Evolutionary conservation across 2,888 invertebrate species (phyloP).

Genomic region (Pristionchus maxplancki): DNA sequence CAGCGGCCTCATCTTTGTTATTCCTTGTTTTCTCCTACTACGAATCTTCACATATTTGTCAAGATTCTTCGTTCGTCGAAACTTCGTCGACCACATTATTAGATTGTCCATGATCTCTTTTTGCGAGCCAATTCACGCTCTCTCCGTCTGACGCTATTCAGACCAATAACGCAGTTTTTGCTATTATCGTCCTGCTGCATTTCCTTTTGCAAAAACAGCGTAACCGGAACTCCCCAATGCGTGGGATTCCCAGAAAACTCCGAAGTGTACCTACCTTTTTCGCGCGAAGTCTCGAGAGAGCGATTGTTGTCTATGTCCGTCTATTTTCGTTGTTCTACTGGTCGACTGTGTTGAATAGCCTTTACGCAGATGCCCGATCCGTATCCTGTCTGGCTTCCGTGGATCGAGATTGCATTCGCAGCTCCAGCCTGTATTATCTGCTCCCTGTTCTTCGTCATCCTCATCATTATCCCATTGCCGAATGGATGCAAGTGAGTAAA

Average conservation of each 20-base stretch:
- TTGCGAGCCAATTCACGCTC: background rate
- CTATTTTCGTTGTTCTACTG: background rate
- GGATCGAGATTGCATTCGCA: background rate
- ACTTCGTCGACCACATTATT: no score
- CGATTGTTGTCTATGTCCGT: background rate
- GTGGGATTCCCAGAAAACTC: background rate
- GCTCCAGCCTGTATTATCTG: slow-evolving; percentile 16
- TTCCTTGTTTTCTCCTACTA: background rate
- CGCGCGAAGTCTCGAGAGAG: background rate
- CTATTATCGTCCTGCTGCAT: background rate
- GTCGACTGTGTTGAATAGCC: background rate
- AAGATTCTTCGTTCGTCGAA: background rate
- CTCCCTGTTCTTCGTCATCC: background rate
- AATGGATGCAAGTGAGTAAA: slow-evolving; percentile 22
- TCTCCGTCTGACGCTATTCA: background rate
- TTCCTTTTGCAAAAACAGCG: background rate
- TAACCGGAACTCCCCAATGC: background rate
- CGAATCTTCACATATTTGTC: background rate
- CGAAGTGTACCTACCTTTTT: background rate
- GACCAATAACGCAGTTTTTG: background rate
- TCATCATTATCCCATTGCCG: background rate
- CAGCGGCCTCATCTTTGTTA: background rate
- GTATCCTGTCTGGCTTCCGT: background rate
- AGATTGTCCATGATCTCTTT: background rate
- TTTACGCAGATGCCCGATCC: background rate